Evolutionary conservation across 1,140 invertebrate species (phyloP).

Genomic region (Semibalanus balanoides): DNA sequence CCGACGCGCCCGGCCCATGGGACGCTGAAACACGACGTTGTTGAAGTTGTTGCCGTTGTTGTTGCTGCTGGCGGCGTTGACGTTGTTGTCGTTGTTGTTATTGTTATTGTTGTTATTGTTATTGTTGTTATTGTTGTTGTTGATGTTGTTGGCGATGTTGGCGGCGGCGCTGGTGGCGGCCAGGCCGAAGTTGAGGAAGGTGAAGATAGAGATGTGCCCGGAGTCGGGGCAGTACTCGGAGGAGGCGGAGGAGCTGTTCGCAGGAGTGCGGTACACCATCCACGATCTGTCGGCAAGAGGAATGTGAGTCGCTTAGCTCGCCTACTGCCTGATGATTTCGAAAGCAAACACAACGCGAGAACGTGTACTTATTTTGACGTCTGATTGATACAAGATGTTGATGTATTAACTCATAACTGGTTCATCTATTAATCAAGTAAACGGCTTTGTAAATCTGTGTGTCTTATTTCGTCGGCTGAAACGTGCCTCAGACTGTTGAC

Average conservation of each 20-base stretch:
- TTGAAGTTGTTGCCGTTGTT: slow-evolving; percentile 17
- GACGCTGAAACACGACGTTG: slow-evolving; percentile 10
- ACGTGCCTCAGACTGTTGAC: too few species aligned
- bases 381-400: too few species aligned
- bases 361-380: too few species aligned
- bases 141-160: slow-evolving; percentile 15
- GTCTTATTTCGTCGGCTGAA: too few species aligned
- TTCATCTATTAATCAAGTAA: too few species aligned
- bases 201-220: slow-evolving; percentile 12
- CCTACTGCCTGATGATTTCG: too few species aligned
- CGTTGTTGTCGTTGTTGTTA: slow-evolving; percentile 14
- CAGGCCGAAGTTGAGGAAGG: slow-evolving; percentile 15
- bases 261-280: neutral
- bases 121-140: slow-evolving; percentile 14
- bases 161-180: slow-evolving; percentile 11
- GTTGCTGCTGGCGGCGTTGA: slow-evolving; percentile 13
- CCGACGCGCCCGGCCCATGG: too few species aligned
- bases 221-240: neutral
- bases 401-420: too few species aligned
- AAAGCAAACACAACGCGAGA: too few species aligned
- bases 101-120: slow-evolving; percentile 17
- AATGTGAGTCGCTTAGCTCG: too few species aligned
- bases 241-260: neutral
- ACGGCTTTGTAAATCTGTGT: too few species aligned
- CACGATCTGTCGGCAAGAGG: neutral